Percentiles rank a stretch among this genome's conserved stretches.
Conservation (phyloP, 2,113 vertebrate species). For the Carassius gibelio region DNA sequence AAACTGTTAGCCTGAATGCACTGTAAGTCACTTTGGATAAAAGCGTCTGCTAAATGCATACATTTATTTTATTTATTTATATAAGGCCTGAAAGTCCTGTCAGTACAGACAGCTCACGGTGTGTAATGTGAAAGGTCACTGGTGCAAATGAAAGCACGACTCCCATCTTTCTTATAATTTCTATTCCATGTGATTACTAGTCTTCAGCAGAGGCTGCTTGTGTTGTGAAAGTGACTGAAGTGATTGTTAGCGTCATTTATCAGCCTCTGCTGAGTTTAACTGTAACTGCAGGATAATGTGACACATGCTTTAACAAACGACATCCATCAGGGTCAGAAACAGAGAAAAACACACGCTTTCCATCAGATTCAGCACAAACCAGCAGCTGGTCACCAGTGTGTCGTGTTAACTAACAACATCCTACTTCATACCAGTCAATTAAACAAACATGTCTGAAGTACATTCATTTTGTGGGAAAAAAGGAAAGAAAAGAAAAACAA, state of each 20-base stretch:
- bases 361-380: not conserved
- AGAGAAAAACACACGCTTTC: not conserved
- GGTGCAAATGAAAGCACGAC: not conserved
- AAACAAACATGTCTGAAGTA: not conserved
- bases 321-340: not conserved
- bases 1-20: too few species aligned
- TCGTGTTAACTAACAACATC: not conserved
- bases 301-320: not conserved
- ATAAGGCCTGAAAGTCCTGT: not conserved
- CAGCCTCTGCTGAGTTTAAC: not conserved
- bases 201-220: not conserved
- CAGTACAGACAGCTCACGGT: not conserved
- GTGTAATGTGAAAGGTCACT: not conserved
- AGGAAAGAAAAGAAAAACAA: not conserved
- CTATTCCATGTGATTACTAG: not conserved
- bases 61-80: too few species aligned
- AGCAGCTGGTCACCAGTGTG: not conserved
- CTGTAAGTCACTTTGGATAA: too few species aligned
- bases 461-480: not conserved
- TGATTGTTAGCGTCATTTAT: not conserved
- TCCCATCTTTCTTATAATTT: not conserved
- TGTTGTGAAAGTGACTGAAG: constrained; percentile 14
- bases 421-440: not conserved
- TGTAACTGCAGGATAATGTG: constrained; percentile 5
- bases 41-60: too few species aligned